These are phyloP conservation scores for Cephus nigrinus DNA, from an alignment of 2,888 invertebrate genomes.

Conservation along the genomic window DNA sequence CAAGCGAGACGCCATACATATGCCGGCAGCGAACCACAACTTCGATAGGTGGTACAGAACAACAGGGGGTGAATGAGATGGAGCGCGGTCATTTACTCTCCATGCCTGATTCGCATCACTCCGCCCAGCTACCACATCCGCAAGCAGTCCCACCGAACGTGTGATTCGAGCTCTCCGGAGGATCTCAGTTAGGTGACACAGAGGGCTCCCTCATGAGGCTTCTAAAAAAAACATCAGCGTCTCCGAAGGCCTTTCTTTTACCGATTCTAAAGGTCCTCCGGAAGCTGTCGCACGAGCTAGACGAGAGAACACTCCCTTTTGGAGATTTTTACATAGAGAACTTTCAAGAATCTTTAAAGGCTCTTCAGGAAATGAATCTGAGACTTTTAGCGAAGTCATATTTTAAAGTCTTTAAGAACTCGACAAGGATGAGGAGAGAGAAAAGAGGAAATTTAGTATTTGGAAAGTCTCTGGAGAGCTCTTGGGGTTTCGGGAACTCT, in stretches of 20 bases:
- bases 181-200: not conserved
- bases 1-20: slow-evolving; percentile 82
- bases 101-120: slow-evolving; percentile 51
- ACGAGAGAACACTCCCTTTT: not conserved
- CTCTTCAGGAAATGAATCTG: not conserved
- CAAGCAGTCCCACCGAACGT: slow-evolving; percentile 21
- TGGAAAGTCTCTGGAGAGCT: not conserved
- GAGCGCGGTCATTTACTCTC: slow-evolving; percentile 62
- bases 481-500: not conserved
- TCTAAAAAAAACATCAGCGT: not conserved
- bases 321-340: not conserved
- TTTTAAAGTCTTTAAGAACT: not conserved
- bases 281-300: not conserved
- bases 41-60: slow-evolving; percentile 50
- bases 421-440: not conserved
- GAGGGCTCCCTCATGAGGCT: not conserved
- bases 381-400: not conserved
- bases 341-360: not conserved
- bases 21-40: slow-evolving; percentile 78
- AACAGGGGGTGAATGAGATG: slow-evolving; percentile 64
- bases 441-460: not conserved
- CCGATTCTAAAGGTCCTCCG: not conserved
- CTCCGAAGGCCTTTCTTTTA: not conserved
- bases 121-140: slow-evolving; percentile 48
- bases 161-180: slow-evolving; percentile 10